Evolutionary conservation across 2,797 vertebrate genomes (phyloP).

Genomic region (Emydoidea blandingii): DNA sequence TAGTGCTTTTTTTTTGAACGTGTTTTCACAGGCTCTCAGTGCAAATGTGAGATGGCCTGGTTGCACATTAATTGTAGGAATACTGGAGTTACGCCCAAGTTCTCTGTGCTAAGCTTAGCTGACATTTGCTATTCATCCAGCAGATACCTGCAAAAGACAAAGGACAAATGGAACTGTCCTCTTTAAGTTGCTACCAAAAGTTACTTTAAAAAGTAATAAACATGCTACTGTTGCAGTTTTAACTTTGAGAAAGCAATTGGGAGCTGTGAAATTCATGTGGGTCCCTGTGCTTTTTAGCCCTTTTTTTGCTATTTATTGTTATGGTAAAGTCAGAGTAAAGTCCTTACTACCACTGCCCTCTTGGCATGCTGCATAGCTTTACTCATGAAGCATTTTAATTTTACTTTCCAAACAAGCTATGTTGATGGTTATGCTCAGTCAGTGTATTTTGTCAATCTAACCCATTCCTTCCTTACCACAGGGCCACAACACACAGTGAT

Average conservation of each 20-base stretch:
- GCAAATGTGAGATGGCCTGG: not conserved
- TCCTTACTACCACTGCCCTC: not conserved
- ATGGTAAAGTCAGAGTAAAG: not conserved
- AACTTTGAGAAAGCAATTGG: not conserved
- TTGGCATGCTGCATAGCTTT: not conserved
- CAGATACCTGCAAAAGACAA: slow-evolving; percentile 31
- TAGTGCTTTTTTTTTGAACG: not conserved
- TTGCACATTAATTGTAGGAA: not conserved
- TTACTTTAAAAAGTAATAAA: not conserved
- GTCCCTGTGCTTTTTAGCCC: not conserved
- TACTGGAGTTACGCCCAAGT: not conserved
- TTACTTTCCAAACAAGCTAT: slow-evolving; percentile 12
- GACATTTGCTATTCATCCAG: slow-evolving; percentile 28
- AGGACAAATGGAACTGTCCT: slow-evolving; percentile 17
- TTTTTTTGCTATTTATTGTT: not conserved
- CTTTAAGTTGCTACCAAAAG: slow-evolving; percentile 19
- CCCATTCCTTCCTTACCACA: slow-evolving; percentile 72
- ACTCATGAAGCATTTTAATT: not conserved
- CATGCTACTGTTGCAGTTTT: not conserved
- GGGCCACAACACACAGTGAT: slow-evolving; percentile 97
- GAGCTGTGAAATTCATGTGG: not conserved
- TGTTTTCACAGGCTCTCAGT: not conserved
- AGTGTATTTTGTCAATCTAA: not conserved
- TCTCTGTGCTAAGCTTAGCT: not conserved
- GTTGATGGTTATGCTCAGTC: not conserved